phyloP scores from a whole-genome alignment of 92 coral and sea anemone species.

The Porites evermanni region DNA sequence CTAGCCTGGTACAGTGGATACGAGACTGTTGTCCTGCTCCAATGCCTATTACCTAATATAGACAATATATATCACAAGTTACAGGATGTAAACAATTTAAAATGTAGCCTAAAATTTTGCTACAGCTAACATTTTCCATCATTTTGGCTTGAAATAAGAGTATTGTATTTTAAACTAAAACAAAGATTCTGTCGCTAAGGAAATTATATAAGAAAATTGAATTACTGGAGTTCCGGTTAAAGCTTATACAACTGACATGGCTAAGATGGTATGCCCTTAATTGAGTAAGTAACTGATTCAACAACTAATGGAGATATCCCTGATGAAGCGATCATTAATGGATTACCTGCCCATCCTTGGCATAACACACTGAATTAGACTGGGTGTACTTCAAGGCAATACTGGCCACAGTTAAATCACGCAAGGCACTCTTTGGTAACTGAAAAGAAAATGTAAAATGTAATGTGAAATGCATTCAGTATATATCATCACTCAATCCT shows the following conservation, averaged over 20 bases:
- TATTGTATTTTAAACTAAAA: too few relatives aligned
- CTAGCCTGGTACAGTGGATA: conserved; percentile 96
- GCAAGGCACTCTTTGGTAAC: conserved; percentile 86
- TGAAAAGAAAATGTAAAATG: conserved; percentile 24
- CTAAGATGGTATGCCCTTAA: too few relatives aligned
- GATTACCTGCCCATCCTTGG: conserved; percentile 94
- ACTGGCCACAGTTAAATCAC: conserved; percentile 93
- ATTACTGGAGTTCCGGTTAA: background rate
- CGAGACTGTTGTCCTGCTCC: conserved; percentile 99
- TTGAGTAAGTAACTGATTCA: too few relatives aligned
- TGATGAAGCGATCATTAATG: background rate
- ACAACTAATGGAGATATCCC: too few relatives aligned
- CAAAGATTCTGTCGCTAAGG: too few relatives aligned
- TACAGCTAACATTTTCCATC: too few relatives aligned
- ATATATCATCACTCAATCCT: too few relatives aligned
- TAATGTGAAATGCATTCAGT: too few relatives aligned
- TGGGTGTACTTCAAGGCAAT: conserved; percentile 97
- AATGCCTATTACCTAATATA: conserved; percentile 87
- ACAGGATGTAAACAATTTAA: too few relatives aligned
- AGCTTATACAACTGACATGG: background rate
- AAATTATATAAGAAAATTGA: too few relatives aligned
- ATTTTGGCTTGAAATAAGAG: too few relatives aligned
- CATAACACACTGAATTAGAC: conserved; percentile 98
- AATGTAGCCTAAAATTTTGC: background rate
- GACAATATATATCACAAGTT: background rate